Evolutionary conservation across 1,140 invertebrate species (phyloP).

Genomic region (Heliconius eleuchia): DNA sequence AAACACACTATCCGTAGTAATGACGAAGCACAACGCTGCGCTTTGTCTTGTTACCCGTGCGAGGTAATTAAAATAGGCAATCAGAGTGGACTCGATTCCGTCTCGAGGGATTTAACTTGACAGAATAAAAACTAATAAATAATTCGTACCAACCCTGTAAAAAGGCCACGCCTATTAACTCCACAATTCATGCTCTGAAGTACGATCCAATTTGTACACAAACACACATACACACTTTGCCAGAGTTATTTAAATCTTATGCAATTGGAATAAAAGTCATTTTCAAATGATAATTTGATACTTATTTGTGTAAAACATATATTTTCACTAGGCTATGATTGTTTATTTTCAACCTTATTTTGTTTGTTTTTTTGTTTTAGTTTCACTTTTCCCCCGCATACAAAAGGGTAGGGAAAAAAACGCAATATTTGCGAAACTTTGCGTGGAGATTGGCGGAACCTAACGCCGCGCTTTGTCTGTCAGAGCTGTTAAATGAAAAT

Average conservation of each 20-base stretch:
- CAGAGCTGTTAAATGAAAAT: too few species aligned
- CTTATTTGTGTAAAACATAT: conserved; percentile 35
- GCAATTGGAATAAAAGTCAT: neutral
- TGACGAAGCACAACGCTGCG: too few species aligned
- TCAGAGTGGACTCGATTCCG: too few species aligned
- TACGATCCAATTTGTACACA: conserved; percentile 62
- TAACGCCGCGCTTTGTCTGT: neutral
- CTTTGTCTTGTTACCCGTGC: too few species aligned
- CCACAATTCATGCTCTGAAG: conserved; percentile 52
- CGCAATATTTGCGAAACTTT: neutral
- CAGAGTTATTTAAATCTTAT: conserved; percentile 28
- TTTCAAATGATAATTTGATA: conserved; percentile 10
- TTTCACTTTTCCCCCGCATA: neutral
- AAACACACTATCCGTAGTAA: too few species aligned
- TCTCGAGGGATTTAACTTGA: neutral
- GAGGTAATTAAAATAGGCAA: too few species aligned
- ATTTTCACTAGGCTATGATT: conserved; percentile 15
- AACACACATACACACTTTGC: conserved; percentile 44
- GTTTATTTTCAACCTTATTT: conserved; percentile 8
- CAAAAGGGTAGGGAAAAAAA: neutral
- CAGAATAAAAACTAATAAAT: neutral
- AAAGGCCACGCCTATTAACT: conserved; percentile 58
- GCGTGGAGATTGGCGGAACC: neutral
- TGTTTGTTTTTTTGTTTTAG: neutral
- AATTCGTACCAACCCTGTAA: conserved; percentile 47